phyloP scores from a whole-genome alignment of 2,113 vertebrate species.

The Coregonus clupeaformis region DNA sequence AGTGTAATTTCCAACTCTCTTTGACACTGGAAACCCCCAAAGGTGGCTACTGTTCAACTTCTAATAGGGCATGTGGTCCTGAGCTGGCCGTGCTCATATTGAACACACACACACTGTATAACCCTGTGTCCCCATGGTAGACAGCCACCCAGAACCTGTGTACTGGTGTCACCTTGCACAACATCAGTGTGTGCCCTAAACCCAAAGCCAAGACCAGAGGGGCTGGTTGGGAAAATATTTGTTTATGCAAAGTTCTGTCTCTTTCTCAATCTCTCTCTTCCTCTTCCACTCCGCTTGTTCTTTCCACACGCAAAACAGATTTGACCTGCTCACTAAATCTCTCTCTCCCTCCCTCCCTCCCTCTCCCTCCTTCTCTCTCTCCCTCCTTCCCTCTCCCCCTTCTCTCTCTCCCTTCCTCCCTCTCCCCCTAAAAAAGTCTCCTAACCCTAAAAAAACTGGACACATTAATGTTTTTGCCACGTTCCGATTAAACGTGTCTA shows the following conservation, averaged over 20 bases:
- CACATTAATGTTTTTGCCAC: no score
- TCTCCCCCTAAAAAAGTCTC: no score
- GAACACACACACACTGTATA: neutral
- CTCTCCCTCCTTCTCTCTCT: neutral
- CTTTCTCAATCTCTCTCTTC: neutral
- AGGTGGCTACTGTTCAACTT: no score
- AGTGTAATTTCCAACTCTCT: no score
- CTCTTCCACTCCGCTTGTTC: neutral
- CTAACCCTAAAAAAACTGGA: no score
- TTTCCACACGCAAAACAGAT: neutral
- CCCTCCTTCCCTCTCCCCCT: neutral
- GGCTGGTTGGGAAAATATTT: neutral
- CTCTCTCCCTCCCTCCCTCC: neutral
- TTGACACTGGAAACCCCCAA: no score
- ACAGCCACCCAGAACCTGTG: neutral
- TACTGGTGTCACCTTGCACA: slow-evolving; percentile 1
- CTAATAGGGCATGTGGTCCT: neutral
- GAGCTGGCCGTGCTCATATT: neutral
- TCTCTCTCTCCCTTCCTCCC: neutral
- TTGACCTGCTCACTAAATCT: neutral
- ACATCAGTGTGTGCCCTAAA: neutral
- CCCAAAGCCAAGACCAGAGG: neutral
- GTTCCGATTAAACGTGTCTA: no score
- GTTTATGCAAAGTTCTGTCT: neutral
- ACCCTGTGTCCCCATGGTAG: neutral